Conservation (phyloP, 2,797 vertebrate species). For the Tinamus major region DNA sequence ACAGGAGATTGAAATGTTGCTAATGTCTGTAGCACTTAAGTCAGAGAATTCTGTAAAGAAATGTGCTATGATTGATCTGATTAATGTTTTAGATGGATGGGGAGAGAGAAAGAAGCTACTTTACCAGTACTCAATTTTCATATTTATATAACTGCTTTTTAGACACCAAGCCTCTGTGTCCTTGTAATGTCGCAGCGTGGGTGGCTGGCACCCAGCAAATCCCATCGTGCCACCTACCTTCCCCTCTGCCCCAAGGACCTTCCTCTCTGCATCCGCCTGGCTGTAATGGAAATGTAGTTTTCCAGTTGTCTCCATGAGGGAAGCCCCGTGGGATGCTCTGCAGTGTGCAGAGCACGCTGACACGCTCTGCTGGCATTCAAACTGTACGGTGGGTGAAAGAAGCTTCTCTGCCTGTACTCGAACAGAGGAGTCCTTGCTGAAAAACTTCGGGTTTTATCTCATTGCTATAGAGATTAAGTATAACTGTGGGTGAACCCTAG, state of each 20-base stretch:
- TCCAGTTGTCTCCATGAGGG: not conserved
- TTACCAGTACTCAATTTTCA: not conserved
- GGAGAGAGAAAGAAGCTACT: constrained; percentile 34
- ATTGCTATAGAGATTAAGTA: not conserved
- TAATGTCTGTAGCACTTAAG: constrained; percentile 65
- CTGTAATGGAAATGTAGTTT: not conserved
- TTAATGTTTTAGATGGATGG: constrained; percentile 61
- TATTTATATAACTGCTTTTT: constrained; percentile 46
- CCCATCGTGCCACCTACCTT: not conserved
- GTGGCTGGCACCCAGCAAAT: not conserved
- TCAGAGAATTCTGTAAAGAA: constrained; percentile 64
- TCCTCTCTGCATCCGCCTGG: not conserved
- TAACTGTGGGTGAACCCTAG: fast-evolving
- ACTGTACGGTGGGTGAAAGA: not conserved
- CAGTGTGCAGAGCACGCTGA: not conserved
- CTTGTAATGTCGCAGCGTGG: constrained; percentile 8
- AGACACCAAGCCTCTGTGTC: not conserved
- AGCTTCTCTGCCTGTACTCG: not conserved
- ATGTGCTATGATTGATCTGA: constrained; percentile 57
- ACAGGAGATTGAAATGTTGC: constrained; percentile 65
- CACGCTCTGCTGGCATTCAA: not conserved
- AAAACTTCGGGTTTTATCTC: not conserved
- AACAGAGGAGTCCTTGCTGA: not conserved
- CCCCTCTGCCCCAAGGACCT: not conserved
- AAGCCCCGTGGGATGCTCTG: not conserved